Percentiles rank a stretch among this genome's conserved stretches.
Conservation (phyloP, 2,888 invertebrate genomes). For the Tuta absoluta region DNA sequence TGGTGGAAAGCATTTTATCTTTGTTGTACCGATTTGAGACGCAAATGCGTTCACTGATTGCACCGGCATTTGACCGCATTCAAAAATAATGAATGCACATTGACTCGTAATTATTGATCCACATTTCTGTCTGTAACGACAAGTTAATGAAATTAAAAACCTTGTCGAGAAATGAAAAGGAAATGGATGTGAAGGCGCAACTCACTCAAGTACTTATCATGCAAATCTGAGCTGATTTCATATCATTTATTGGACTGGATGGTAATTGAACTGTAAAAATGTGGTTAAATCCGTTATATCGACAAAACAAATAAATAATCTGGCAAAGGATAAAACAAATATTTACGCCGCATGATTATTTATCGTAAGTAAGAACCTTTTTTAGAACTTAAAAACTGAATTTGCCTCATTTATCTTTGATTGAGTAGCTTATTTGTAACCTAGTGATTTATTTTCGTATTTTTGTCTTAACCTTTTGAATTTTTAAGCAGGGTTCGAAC, state of each 20-base stretch:
- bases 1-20: too few species aligned
- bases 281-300: background rate
- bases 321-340: too few species aligned
- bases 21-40: too few species aligned
- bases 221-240: slow-evolving; percentile 7
- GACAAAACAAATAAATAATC: background rate
- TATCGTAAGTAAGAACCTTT: too few species aligned
- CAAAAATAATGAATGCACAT: slow-evolving; percentile 35
- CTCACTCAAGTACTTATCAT: background rate
- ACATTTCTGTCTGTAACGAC: slow-evolving; percentile 13
- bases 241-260: background rate
- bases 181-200: background rate
- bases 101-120: slow-evolving; percentile 5
- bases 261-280: background rate
- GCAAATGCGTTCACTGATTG: background rate
- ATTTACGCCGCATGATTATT: too few species aligned
- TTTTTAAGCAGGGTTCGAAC: too few species aligned
- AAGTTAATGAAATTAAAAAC: slow-evolving; percentile 14
- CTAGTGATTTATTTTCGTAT: too few species aligned
- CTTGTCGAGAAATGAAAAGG: slow-evolving; percentile 13
- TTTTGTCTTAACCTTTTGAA: too few species aligned
- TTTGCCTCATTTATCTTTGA: too few species aligned
- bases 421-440: too few species aligned
- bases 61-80: slow-evolving; percentile 14
- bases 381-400: too few species aligned